Conservation (phyloP, 2,888 invertebrate genomes). For the Serrognathus titanus region DNA sequence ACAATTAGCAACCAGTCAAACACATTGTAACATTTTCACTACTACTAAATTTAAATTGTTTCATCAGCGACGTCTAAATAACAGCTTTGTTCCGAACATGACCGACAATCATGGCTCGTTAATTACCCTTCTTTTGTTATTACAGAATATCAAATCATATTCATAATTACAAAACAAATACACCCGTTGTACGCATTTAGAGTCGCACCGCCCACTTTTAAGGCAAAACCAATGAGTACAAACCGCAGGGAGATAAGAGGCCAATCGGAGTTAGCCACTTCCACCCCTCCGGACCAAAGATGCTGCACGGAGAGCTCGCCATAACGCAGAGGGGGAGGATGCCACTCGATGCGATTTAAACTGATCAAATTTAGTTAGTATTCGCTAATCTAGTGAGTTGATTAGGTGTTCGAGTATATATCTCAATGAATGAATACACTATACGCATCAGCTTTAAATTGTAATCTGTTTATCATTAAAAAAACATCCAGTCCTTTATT, state of each 20-base stretch:
- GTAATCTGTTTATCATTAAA: no score
- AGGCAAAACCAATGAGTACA: slow-evolving; percentile 20
- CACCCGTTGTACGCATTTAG: slow-evolving; percentile 30
- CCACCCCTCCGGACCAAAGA: slow-evolving; percentile 28
- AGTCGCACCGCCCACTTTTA: slow-evolving; percentile 25
- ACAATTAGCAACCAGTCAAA: slow-evolving; percentile 17
- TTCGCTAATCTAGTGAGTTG: slow-evolving; percentile 29
- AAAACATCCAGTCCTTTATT: no score
- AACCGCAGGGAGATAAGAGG: slow-evolving; percentile 18
- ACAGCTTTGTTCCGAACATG: slow-evolving; percentile 44
- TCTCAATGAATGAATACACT: no score
- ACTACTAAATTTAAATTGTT: slow-evolving; percentile 47
- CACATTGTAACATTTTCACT: slow-evolving; percentile 10
- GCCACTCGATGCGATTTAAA: slow-evolving; percentile 27
- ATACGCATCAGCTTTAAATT: no score
- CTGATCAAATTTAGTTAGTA: slow-evolving; percentile 34
- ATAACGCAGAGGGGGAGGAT: slow-evolving; percentile 27
- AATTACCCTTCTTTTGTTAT: slow-evolving; percentile 48
- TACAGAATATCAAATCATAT: slow-evolving; percentile 49
- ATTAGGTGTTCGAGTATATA: slow-evolving; percentile 15
- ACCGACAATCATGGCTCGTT: slow-evolving; percentile 47
- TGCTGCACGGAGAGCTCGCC: slow-evolving; percentile 31
- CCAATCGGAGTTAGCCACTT: slow-evolving; percentile 32
- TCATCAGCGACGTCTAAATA: slow-evolving; percentile 45
- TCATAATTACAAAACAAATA: slow-evolving; percentile 52